Evolutionary conservation across 1,140 invertebrate species (phyloP), one percentile per base, ranked within the genome.

Genomic region (Mylabris phalerata): DNA sequence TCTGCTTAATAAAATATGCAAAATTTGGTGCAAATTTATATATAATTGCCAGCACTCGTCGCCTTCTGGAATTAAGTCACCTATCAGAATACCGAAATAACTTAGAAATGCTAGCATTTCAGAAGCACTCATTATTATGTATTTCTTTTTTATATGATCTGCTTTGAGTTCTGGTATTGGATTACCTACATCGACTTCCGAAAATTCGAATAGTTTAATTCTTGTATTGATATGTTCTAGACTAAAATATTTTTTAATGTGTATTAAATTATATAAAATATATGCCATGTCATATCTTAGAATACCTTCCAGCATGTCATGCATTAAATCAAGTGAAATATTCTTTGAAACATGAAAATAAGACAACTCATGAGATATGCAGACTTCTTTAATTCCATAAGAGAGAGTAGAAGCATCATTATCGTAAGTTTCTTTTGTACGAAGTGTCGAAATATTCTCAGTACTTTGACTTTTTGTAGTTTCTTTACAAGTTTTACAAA

Each of bases 321-420:
- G 73, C 72, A 75, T 73, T 2, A 67, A 48, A 62, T 77, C 74
- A 41, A 72, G 64, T 42, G 59, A 62, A 48, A 61, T 63, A 64
- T 77, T 75, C 13, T 71, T 32, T 25, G 66, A 66, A 26, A 72
- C 65, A 66, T 75, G 67, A 67, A 73, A 76, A 60, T 64, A 59
- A 27, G 54, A 48, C 5, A 74, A 42, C 13, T 48, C 13, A 48
- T 73, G 60, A 59, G 71, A 75, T 32, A 71, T 48, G 52, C 71
- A 75, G 47, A 54, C 49, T 61, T 69, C 64, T 65, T 71, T 72
- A 25, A 55, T 48, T 40, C 62, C 59, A 48, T 25, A 27, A 19
- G 27, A 32, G n/a, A 26, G 3, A 50, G 26, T n/a, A 4, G 24
- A 10, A 49, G 9, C 10, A 45, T 60, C 40, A 40, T 27, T 46